Conservation (phyloP, 2,113 vertebrate genomes). For the Sylvia atricapilla region DNA sequence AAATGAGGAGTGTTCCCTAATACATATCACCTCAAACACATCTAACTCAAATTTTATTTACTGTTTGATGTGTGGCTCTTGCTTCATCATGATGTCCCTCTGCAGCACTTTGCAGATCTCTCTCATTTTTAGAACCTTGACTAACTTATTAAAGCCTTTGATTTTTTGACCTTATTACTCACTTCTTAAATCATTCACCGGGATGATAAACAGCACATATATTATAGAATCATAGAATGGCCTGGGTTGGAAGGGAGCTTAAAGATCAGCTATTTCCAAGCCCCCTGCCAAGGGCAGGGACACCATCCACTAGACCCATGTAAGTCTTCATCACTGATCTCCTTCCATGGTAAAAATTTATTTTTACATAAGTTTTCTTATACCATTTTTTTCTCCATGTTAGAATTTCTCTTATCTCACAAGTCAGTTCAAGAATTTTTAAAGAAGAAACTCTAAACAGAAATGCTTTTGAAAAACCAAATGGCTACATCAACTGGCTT, state of each 20-base stretch:
- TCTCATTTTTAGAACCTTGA: not conserved
- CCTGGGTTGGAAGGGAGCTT: not conserved
- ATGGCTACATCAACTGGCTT: not conserved
- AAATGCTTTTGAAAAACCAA: not conserved
- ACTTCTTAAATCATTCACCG: not conserved
- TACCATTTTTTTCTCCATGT: not conserved
- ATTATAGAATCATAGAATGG: not conserved
- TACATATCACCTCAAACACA: not conserved
- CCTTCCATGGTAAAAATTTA: not conserved
- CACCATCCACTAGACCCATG: not conserved
- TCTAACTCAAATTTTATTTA: not conserved
- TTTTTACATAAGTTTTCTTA: not conserved
- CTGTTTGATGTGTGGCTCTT: not conserved
- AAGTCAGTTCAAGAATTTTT: not conserved
- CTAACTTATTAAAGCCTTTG: not conserved
- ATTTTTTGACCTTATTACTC: not conserved
- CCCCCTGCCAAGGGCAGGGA: fast-evolving
- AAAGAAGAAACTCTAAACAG: not conserved
- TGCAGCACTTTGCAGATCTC: not conserved
- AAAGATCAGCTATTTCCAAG: not conserved
- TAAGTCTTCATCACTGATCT: not conserved
- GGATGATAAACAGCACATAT: not conserved
- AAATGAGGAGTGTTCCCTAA: not conserved
- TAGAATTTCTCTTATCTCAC: not conserved
- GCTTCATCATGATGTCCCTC: not conserved